Percentiles rank a stretch among this genome's conserved stretches.
These are phyloP conservation scores for Cerastoderma edule DNA, from an alignment of 2,888 invertebrate genomes.

Conservation along the genomic window DNA sequence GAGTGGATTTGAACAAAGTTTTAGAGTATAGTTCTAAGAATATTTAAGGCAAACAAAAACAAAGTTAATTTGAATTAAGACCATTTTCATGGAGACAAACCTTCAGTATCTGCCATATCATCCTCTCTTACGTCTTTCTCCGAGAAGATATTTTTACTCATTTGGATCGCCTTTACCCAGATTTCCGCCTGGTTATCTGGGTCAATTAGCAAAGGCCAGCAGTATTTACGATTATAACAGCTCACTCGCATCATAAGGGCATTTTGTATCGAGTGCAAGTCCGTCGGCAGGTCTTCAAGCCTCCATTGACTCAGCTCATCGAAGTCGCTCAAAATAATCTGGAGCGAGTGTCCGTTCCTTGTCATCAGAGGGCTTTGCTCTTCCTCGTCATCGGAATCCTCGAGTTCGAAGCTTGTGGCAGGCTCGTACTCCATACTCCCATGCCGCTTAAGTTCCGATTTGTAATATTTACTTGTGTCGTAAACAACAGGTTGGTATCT, in stretches of 20 bases:
- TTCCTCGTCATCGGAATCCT: constrained; percentile 74
- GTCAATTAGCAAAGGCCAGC: constrained; percentile 82
- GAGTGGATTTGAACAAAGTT: no score
- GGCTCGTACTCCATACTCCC: constrained; percentile 75
- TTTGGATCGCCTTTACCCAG: constrained; percentile 80
- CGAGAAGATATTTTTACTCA: constrained; percentile 71
- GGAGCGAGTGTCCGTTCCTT: constrained; percentile 75
- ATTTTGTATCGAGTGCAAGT: constrained; percentile 82
- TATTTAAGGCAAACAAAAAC: no score
- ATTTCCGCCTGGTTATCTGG: constrained; percentile 81
- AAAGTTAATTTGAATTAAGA: not conserved
- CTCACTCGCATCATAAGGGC: constrained; percentile 79
- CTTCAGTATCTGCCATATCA: constrained; percentile 61
- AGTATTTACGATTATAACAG: constrained; percentile 76
- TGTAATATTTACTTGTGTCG: constrained; percentile 78
- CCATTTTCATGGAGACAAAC: constrained; percentile 38
- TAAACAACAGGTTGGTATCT: constrained; percentile 76
- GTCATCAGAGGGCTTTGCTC: constrained; percentile 73
- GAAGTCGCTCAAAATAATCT: constrained; percentile 64
- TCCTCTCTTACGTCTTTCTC: constrained; percentile 70
- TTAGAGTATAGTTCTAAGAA: no score
- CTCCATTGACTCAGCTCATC: constrained; percentile 81
- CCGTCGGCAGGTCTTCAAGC: constrained; percentile 75
- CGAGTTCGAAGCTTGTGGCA: constrained; percentile 62
- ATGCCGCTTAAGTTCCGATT: constrained; percentile 74